Evolutionary conservation across 2,888 invertebrate genomes (phyloP).

Genomic region (Tipula vernalis): DNA sequence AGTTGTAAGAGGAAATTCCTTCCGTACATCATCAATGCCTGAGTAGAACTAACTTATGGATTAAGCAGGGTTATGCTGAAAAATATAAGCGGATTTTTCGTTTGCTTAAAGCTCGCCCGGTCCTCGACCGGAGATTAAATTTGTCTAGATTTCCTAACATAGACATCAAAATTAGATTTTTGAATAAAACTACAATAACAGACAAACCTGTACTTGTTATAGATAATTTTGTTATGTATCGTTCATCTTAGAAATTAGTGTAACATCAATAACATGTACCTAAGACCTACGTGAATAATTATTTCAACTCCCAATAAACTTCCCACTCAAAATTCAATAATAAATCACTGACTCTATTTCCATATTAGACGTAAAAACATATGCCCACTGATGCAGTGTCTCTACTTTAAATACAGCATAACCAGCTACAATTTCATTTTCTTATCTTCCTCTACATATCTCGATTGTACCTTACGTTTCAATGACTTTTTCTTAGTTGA

Average conservation of each 20-base stretch:
- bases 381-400: background rate
- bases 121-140: too few species aligned
- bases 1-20: too few species aligned
- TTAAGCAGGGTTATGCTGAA: too few species aligned
- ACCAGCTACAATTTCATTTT: background rate
- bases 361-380: background rate
- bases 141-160: too few species aligned
- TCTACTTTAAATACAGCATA: background rate
- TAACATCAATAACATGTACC: background rate
- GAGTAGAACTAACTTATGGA: too few species aligned
- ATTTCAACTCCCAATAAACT: background rate
- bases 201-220: too few species aligned
- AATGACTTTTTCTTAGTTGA: background rate
- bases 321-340: background rate
- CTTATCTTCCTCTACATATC: background rate
- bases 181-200: too few species aligned
- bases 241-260: background rate
- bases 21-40: too few species aligned
- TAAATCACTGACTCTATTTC: background rate
- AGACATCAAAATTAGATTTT: too few species aligned
- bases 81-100: too few species aligned
- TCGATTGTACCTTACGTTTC: background rate
- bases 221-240: background rate
- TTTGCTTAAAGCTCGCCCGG: too few species aligned
- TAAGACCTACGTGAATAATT: background rate